Evolutionary conservation across 2,888 invertebrate species (phyloP).

Genomic region (Cheilosia urbana): DNA sequence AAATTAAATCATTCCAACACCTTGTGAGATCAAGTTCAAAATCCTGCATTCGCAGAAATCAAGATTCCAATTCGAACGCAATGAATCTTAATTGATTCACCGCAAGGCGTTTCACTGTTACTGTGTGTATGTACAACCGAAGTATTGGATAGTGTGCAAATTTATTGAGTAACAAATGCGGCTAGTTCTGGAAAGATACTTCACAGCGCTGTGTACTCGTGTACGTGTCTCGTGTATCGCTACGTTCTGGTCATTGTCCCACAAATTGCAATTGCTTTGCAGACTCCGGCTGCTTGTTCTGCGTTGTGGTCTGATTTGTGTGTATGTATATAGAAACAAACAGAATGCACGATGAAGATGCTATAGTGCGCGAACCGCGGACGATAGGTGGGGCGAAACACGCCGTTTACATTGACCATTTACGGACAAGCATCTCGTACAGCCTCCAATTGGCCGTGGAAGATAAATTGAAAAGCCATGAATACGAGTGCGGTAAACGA

Average conservation of each 20-base stretch:
- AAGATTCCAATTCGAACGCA: conserved; percentile 42
- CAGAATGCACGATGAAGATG: conserved; percentile 35
- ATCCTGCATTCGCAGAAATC: conserved; percentile 52
- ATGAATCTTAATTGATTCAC: conserved; percentile 53
- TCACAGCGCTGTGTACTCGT: not conserved
- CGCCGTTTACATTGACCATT: conserved; percentile 58
- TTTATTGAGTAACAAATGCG: conserved; percentile 60
- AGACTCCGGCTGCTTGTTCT: conserved; percentile 42
- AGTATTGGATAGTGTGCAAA: conserved; percentile 14
- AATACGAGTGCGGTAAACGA: conserved; percentile 60
- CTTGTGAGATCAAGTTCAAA: conserved; percentile 68
- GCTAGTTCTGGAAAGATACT: conserved; percentile 39
- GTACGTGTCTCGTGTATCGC: not conserved
- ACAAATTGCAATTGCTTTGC: conserved; percentile 44
- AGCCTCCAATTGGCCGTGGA: conserved; percentile 41
- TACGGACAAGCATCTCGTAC: conserved; percentile 60
- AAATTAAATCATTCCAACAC: conserved; percentile 26
- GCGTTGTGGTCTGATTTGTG: conserved; percentile 28
- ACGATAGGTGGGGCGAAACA: conserved; percentile 45
- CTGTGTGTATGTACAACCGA: not conserved
- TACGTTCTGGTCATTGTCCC: conserved; percentile 59
- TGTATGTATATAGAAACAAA: not conserved
- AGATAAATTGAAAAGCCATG: conserved; percentile 54
- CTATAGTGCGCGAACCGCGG: conserved; percentile 2
- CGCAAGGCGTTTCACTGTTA: conserved; percentile 4